Evolutionary conservation across 2,888 invertebrate species (phyloP).

Genomic region (Oxytorus armatus): DNA sequence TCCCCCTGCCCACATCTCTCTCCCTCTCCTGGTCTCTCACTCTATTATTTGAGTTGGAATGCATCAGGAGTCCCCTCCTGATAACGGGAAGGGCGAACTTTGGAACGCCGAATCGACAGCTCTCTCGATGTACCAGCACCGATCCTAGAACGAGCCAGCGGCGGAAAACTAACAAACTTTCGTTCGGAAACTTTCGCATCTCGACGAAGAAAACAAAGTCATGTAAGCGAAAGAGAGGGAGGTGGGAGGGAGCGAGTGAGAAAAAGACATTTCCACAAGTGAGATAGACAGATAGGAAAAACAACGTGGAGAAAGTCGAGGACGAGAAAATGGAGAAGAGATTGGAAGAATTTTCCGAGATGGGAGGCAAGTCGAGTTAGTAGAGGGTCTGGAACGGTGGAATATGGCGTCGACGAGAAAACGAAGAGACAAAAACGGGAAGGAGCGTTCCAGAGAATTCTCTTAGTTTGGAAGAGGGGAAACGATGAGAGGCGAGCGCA

Average conservation of each 20-base stretch:
- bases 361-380: slow-evolving; percentile 14
- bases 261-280: slow-evolving; percentile 27
- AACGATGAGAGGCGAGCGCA: slow-evolving; percentile 21
- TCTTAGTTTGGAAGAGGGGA: slow-evolving; percentile 15
- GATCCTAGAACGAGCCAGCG: slow-evolving; percentile 17
- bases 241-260: neutral
- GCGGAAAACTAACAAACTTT: slow-evolving; percentile 56
- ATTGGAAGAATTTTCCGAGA: slow-evolving; percentile 44
- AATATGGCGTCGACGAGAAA: slow-evolving; percentile 58
- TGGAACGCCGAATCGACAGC: slow-evolving; percentile 60
- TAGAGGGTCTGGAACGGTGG: slow-evolving; percentile 23
- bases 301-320: slow-evolving; percentile 36
- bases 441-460: slow-evolving; percentile 7
- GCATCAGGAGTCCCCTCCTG: slow-evolving; percentile 2
- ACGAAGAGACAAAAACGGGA: slow-evolving; percentile 46
- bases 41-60: neutral
- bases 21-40: neutral
- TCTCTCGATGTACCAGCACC: slow-evolving; percentile 15
- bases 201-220: slow-evolving; percentile 59
- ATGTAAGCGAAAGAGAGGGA: slow-evolving; percentile 21
- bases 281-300: slow-evolving; percentile 44
- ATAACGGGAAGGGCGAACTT: slow-evolving; percentile 30
- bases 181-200: slow-evolving; percentile 56
- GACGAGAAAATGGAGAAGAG: slow-evolving; percentile 56
- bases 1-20: neutral